A percentile compares a stretch with the other conserved stretches of the same genome.
These are phyloP conservation scores for Neolamprologus brichardi DNA, from an alignment of 2,113 vertebrate genomes.

Conservation along the genomic window DNA sequence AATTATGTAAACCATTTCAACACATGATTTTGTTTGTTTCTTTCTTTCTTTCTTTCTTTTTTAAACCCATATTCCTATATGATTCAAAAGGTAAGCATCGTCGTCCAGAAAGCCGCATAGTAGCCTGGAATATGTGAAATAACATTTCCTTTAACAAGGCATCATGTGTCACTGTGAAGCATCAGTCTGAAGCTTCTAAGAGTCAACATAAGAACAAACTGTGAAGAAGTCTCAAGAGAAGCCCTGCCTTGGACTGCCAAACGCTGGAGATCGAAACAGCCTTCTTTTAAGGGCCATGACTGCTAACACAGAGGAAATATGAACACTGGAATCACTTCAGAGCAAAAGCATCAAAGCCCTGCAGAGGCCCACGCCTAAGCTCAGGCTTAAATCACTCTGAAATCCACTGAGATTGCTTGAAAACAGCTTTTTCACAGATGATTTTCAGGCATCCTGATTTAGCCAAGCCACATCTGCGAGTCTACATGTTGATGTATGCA, in stretches of 20 bases:
- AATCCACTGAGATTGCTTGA: background rate
- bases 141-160: background rate
- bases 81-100: background rate
- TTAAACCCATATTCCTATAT: background rate
- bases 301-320: background rate
- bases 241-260: background rate
- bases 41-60: accelerated
- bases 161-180: background rate
- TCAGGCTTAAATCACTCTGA: background rate
- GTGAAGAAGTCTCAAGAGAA: background rate
- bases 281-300: background rate
- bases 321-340: conserved; percentile 1
- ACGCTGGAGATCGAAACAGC: background rate
- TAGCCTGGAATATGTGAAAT: background rate
- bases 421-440: background rate
- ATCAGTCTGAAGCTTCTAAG: background rate
- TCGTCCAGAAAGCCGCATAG: background rate
- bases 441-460: background rate
- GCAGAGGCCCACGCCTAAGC: background rate
- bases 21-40: accelerated
- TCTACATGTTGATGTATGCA: background rate
- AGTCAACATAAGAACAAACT: background rate
- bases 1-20: background rate
- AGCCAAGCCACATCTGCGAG: background rate
- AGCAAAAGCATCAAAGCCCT: background rate